These are phyloP conservation scores for Galbula dea DNA, from an alignment of 2,113 vertebrate species.

Conservation along the genomic window DNA sequence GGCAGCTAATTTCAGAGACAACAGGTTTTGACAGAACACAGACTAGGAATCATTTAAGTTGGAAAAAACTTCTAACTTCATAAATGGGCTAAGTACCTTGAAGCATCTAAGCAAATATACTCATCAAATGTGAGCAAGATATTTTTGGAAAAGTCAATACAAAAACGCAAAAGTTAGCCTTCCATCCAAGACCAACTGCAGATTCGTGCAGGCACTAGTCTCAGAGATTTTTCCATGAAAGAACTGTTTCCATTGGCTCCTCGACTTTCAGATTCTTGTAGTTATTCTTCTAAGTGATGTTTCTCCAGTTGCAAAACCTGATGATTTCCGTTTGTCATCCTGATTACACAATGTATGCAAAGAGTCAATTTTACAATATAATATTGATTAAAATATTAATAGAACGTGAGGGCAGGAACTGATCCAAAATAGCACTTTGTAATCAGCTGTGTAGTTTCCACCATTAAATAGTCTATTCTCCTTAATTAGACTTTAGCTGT, in stretches of 20 bases:
- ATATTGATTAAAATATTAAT: neutral
- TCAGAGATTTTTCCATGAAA: neutral
- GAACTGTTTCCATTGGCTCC: neutral
- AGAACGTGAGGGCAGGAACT: neutral
- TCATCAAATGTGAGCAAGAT: neutral
- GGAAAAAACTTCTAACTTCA: neutral
- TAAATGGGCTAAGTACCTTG: neutral
- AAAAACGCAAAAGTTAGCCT: neutral
- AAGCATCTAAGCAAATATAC: neutral
- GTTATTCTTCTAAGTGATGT: neutral
- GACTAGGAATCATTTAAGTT: too few relatives aligned
- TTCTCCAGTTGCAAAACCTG: neutral
- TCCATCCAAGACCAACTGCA: neutral
- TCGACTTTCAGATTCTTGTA: neutral
- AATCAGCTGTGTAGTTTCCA: neutral
- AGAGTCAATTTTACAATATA: neutral
- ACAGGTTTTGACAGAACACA: neutral
- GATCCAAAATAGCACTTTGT: constrained; percentile 15
- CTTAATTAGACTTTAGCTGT: constrained; percentile 38
- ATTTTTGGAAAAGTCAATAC: neutral
- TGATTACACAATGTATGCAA: neutral
- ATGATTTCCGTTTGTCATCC: neutral
- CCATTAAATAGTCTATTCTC: neutral
- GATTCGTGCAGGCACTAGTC: neutral
- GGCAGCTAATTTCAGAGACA: neutral